A percentile compares a stretch with the other conserved stretches of the same genome.
phyloP scores from a whole-genome alignment of 2,888 invertebrate species.

The Mylabris sibirica region DNA sequence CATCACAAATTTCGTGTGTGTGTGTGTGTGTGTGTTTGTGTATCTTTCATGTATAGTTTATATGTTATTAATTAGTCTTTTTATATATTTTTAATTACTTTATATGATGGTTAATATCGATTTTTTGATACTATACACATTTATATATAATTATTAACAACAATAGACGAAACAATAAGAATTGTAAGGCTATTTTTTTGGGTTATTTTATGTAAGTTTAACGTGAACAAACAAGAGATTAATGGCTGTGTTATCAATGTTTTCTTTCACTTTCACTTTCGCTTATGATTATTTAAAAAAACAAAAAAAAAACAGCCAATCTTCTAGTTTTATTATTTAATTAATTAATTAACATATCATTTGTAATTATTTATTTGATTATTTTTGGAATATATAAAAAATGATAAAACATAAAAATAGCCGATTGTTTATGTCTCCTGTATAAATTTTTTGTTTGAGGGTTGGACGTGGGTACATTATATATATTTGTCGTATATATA shows the following conservation, averaged over 20 bases:
- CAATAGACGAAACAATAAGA: conserved; percentile 7
- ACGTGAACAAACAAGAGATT: conserved; percentile 36
- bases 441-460: conserved; percentile 33
- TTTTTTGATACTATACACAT: conserved; percentile 44
- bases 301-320: conserved; percentile 42
- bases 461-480: conserved; percentile 50
- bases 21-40: neutral
- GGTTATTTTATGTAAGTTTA: conserved; percentile 52
- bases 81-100: conserved; percentile 44
- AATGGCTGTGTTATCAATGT: conserved; percentile 53
- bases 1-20: conserved; percentile 6
- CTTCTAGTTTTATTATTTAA: conserved; percentile 44
- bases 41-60: conserved; percentile 32
- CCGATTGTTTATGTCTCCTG: conserved; percentile 42
- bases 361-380: conserved; percentile 24
- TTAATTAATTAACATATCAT: conserved; percentile 32
- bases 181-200: conserved; percentile 44
- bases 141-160: conserved; percentile 24
- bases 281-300: too few species aligned
- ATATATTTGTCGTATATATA: neutral
- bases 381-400: conserved; percentile 22
- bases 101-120: conserved; percentile 56
- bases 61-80: conserved; percentile 49
- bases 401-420: conserved; percentile 45
- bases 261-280: neutral